Conservation (phyloP, 2,888 invertebrate genomes). For the Chymomyza procnemis region DNA sequence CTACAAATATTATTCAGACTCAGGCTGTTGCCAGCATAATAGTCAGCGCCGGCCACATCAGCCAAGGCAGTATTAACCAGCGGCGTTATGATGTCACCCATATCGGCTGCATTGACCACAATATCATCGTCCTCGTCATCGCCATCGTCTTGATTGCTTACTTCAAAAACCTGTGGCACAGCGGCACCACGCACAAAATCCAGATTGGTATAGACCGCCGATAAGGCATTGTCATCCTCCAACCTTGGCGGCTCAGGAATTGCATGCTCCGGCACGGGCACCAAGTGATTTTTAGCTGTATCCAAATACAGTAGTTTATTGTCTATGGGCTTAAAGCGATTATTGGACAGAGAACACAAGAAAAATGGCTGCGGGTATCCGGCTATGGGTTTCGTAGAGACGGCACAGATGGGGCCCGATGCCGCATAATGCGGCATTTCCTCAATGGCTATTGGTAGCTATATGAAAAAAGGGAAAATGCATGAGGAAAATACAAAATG, state of each 20-base stretch:
- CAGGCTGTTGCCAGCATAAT: background rate
- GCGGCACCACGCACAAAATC: slow-evolving; percentile 45
- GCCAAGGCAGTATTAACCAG: background rate
- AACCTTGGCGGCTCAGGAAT: slow-evolving; percentile 54
- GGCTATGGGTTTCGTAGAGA: slow-evolving; percentile 87
- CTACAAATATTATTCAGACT: background rate
- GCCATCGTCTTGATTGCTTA: background rate
- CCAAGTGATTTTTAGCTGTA: slow-evolving; percentile 67
- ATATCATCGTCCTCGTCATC: background rate
- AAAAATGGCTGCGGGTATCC: slow-evolving; percentile 82
- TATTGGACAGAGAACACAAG: slow-evolving; percentile 81
- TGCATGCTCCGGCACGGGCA: slow-evolving; percentile 69
- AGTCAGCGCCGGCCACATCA: background rate
- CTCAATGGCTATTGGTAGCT: background rate
- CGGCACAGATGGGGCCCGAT: slow-evolving; percentile 58
- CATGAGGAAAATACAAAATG: too few species aligned
- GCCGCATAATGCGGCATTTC: background rate
- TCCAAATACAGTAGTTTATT: slow-evolving; percentile 79
- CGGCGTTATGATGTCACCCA: background rate
- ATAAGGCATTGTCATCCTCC: slow-evolving; percentile 53
- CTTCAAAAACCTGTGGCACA: slow-evolving; percentile 47
- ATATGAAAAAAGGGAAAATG: background rate
- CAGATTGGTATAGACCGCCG: slow-evolving; percentile 48
- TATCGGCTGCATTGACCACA: background rate
- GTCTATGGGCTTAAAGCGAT: slow-evolving; percentile 85